These are phyloP conservation scores for Lasioglossum malachurum DNA, from an alignment of 2,888 invertebrate species.

Conservation along the genomic window DNA sequence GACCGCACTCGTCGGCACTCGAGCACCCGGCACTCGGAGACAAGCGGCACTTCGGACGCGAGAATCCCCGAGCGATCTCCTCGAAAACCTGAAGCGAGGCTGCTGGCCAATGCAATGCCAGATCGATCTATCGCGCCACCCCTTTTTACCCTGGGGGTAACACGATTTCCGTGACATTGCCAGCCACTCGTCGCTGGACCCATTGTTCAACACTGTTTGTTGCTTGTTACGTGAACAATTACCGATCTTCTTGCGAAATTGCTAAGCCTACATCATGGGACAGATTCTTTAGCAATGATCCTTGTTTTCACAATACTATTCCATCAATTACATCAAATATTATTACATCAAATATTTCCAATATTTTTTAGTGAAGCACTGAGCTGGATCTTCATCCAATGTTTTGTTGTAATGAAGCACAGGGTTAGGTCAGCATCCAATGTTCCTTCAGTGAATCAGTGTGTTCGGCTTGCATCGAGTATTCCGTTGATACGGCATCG, in stretches of 20 bases:
- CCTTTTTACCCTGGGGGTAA: slow-evolving; percentile 14
- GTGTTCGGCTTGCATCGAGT: background rate
- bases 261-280: background rate
- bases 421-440: background rate
- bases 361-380: background rate
- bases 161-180: slow-evolving; percentile 29
- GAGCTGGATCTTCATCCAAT: background rate
- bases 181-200: background rate
- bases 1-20: slow-evolving; percentile 56
- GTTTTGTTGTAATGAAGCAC: background rate
- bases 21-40: slow-evolving; percentile 51
- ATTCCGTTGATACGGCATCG: background rate
- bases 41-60: slow-evolving; percentile 54
- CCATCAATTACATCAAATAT: too few species aligned
- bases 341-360: background rate
- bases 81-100: slow-evolving; percentile 52
- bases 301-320: background rate
- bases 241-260: background rate
- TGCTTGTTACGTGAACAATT: background rate
- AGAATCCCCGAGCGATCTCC: slow-evolving; percentile 25
- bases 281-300: background rate
- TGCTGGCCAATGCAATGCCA: slow-evolving; percentile 30
- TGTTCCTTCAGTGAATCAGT: background rate
- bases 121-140: slow-evolving; percentile 39
- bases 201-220: background rate